Percentiles rank a stretch among this genome's conserved stretches.
Conservation (phyloP, 2,888 invertebrate genomes). For the Eledone cirrhosa region DNA sequence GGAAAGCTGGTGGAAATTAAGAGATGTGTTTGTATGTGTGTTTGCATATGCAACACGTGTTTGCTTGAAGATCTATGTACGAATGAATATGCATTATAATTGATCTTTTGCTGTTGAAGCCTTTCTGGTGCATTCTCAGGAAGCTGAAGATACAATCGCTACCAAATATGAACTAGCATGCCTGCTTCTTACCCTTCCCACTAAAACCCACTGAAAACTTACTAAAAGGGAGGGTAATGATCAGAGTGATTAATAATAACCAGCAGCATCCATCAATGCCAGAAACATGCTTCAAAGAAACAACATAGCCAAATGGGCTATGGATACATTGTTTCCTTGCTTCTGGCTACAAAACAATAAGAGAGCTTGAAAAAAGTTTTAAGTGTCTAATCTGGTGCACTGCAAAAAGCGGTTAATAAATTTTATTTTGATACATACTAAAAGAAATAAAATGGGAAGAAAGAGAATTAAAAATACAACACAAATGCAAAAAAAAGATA, state of each 20-base stretch:
- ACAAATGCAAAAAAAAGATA: background rate
- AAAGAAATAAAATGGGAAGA: background rate
- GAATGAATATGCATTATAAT: too few relatives aligned
- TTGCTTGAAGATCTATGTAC: too few relatives aligned
- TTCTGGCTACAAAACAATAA: slow-evolving; percentile 14
- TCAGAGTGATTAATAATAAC: background rate
- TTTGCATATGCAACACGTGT: too few relatives aligned
- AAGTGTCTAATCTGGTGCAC: slow-evolving; percentile 23
- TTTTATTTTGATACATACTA: background rate
- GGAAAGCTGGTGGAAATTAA: too few relatives aligned
- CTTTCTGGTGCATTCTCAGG: slow-evolving; percentile 17
- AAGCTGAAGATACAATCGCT: slow-evolving; percentile 18
- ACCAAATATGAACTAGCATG: slow-evolving; percentile 26
- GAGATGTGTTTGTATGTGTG: too few relatives aligned
- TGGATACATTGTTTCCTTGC: slow-evolving; percentile 26
- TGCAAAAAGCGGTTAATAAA: slow-evolving; percentile 26
- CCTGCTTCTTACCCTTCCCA: slow-evolving; percentile 14
- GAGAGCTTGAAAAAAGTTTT: background rate
- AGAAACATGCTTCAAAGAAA: slow-evolving; percentile 29
- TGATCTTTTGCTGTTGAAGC: slow-evolving; percentile 11
- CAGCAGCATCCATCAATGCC: slow-evolving; percentile 29
- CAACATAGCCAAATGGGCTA: slow-evolving; percentile 8
- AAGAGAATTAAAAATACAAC: background rate
- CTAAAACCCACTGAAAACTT: slow-evolving; percentile 9
- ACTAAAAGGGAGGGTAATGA: background rate